Evolutionary conservation across 2,797 vertebrate genomes (phyloP).

Genomic region (Danio tinwini): DNA sequence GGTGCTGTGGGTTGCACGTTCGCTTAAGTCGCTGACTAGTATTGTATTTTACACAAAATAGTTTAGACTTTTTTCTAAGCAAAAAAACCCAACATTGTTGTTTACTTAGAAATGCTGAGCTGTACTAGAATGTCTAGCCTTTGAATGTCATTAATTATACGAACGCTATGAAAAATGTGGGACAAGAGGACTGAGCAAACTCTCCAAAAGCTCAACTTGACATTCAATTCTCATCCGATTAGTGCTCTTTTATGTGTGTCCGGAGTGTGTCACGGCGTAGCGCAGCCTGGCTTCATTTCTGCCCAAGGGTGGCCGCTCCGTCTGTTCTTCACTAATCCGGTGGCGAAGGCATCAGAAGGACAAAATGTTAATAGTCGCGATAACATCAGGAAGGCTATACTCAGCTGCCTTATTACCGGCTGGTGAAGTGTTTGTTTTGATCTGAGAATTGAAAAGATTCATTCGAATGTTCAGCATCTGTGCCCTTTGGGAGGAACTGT

Average conservation of each 20-base stretch:
- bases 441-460: not conserved
- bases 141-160: not conserved
- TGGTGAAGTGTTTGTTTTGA: not conserved
- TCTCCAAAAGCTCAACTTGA: not conserved
- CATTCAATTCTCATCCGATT: constrained; percentile 19
- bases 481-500: not conserved
- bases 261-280: not conserved
- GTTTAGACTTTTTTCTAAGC: too few species aligned
- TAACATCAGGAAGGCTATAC: constrained; percentile 17
- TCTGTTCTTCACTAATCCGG: constrained; percentile 33
- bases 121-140: not conserved
- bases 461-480: not conserved
- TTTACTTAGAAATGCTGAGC: not conserved
- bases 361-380: not conserved
- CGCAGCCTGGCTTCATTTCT: constrained; percentile 13
- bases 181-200: not conserved
- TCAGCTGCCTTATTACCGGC: not conserved
- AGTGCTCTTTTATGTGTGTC: constrained; percentile 6
- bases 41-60: too few species aligned
- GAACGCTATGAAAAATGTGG: not conserved
- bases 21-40: too few species aligned
- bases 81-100: not conserved
- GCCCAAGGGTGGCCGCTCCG: constrained; percentile 10
- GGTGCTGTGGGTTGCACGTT: too few species aligned
- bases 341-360: constrained; percentile 44